Conservation (phyloP, 1,140 invertebrate species). For the Capitella teleta region DNA sequence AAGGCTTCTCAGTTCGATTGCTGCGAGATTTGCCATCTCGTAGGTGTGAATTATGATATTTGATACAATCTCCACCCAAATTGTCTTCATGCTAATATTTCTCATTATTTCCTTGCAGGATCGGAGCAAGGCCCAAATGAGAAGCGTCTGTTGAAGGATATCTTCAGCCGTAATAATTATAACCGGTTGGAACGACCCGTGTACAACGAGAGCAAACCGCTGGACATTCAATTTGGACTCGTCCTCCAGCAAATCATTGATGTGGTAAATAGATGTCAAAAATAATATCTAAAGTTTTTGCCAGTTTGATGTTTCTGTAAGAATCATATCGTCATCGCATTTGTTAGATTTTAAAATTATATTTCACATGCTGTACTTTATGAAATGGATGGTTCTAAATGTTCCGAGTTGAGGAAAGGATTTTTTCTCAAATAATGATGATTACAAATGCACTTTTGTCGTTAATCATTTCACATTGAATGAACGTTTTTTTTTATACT, state of each 20-base stretch:
- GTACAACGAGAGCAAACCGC: constrained; percentile 87
- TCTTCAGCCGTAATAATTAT: constrained; percentile 1
- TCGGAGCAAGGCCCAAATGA: constrained; percentile 34
- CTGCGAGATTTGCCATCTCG: too few species aligned
- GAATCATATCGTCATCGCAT: background rate
- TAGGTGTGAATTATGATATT: too few species aligned
- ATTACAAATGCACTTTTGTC: background rate
- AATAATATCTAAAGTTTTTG: too few species aligned
- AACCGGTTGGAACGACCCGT: constrained; percentile 61
- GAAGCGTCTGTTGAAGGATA: constrained; percentile 5
- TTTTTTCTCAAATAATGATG: background rate
- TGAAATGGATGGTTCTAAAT: background rate
- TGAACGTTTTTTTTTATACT: too few species aligned
- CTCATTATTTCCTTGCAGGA: background rate
- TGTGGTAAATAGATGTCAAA: constrained; percentile 59
- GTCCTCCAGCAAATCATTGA: constrained; percentile 99
- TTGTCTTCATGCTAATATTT: background rate
- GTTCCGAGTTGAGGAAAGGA: background rate
- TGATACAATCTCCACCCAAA: too few species aligned
- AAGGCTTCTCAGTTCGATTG: too few species aligned
- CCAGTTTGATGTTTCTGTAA: background rate
- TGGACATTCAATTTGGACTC: constrained; percentile 91
- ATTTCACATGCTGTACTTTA: too few species aligned
- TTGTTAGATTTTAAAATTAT: background rate
- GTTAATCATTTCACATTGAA: too few species aligned